Percentiles rank a stretch among this genome's conserved stretches.
Conservation (phyloP, 2,888 invertebrate species). For the Philonicus albiceps region DNA sequence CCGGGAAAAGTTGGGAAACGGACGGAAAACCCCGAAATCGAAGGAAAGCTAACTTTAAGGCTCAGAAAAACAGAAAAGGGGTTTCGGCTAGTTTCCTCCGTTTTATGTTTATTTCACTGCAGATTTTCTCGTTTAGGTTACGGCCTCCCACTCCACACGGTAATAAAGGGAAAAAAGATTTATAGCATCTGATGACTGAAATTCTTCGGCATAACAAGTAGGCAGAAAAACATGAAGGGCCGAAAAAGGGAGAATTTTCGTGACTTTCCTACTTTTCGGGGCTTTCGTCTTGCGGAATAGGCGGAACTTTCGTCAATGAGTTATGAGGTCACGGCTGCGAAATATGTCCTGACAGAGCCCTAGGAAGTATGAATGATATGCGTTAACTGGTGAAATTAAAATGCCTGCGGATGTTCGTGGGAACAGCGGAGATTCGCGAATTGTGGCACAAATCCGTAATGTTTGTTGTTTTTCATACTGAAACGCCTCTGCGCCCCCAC, state of each 20-base stretch:
- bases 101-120: slow-evolving; percentile 10
- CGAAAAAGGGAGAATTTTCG: background rate
- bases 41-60: background rate
- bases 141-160: background rate
- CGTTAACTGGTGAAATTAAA: slow-evolving; percentile 18
- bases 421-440: background rate
- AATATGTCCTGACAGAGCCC: background rate
- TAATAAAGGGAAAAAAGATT: slow-evolving; percentile 23
- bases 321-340: slow-evolving; percentile 25
- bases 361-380: slow-evolving; percentile 9
- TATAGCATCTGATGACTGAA: slow-evolving; percentile 31
- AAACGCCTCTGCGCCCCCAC: background rate
- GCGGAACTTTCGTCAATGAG: background rate
- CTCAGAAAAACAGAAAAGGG: background rate
- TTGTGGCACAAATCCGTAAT: background rate
- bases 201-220: slow-evolving; percentile 28
- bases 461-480: background rate
- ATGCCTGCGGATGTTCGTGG: background rate
- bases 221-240: background rate
- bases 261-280: slow-evolving; percentile 9
- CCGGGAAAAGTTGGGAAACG: background rate
- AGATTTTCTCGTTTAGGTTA: background rate
- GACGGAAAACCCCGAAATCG: background rate
- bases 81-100: slow-evolving; percentile 5
- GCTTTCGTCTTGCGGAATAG: background rate